These are phyloP conservation scores for Drosophila littoralis DNA, from an alignment of 1,140 invertebrate genomes.

Conservation along the genomic window DNA sequence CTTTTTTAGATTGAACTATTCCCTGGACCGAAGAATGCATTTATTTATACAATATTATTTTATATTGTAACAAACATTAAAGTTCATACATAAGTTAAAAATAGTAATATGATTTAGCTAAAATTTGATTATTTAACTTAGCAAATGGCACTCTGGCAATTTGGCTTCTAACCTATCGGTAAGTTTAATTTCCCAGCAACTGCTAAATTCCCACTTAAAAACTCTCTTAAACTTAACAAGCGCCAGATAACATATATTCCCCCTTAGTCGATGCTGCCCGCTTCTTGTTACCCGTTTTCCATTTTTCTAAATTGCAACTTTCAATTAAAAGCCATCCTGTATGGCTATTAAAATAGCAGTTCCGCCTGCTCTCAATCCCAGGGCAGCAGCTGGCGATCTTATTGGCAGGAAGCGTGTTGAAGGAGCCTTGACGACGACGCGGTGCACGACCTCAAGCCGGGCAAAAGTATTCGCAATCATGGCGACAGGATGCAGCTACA, in stretches of 20 bases:
- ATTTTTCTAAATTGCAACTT: slow-evolving; percentile 40
- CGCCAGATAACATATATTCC: not conserved
- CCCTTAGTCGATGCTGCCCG: no score
- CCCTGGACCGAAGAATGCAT: no score
- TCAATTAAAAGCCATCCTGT: slow-evolving; percentile 49
- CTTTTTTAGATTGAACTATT: no score
- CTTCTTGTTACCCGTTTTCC: slow-evolving; percentile 12
- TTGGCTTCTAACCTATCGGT: not conserved
- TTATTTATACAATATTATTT: no score
- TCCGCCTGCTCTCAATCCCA: slow-evolving; percentile 6
- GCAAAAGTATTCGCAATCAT: slow-evolving; percentile 26
- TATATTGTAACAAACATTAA: no score
- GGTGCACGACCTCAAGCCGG: slow-evolving; percentile 48
- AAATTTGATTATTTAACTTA: no score
- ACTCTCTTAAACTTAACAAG: not conserved
- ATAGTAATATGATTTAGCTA: no score
- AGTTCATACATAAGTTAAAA: no score
- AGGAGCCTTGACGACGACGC: slow-evolving; percentile 37
- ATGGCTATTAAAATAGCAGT: slow-evolving; percentile 30
- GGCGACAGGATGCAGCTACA: slow-evolving; percentile 15
- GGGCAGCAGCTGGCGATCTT: slow-evolving; percentile 48
- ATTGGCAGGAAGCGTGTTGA: slow-evolving; percentile 52
- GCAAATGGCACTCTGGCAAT: not conserved
- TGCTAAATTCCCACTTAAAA: not conserved
- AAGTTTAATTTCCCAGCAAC: not conserved